Conservation (phyloP, 1,140 invertebrate genomes). For the Drosophila seguyi region DNA sequence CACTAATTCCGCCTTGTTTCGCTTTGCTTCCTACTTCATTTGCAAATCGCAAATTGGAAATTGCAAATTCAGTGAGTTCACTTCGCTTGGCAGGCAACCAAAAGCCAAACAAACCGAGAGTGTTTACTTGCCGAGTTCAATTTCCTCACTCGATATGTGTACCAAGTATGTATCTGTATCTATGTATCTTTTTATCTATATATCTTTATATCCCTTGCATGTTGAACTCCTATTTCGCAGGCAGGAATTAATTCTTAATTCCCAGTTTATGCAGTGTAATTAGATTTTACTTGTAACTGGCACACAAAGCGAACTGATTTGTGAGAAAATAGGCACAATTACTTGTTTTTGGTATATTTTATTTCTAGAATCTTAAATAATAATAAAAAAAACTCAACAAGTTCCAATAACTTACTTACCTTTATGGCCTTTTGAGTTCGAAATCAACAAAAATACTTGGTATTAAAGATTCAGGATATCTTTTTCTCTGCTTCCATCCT, state of each 20-base stretch:
- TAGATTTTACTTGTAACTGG: background rate
- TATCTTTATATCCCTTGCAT: background rate
- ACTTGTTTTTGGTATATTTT: background rate
- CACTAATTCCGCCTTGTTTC: conserved; percentile 25
- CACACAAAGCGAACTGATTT: too few species aligned
- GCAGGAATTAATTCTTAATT: background rate
- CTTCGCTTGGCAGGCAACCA: conserved; percentile 31
- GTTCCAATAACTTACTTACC: too few species aligned
- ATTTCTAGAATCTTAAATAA: background rate
- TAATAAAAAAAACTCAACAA: background rate
- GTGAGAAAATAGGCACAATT: background rate
- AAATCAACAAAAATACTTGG: too few species aligned
- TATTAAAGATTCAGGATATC: too few species aligned
- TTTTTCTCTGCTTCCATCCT: too few species aligned
- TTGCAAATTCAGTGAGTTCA: conserved; percentile 38
- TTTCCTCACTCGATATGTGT: conserved; percentile 16
- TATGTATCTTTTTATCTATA: background rate
- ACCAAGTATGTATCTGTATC: background rate
- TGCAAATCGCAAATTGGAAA: conserved; percentile 44
- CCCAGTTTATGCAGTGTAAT: background rate
- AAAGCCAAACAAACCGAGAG: conserved; percentile 35
- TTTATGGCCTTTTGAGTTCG: too few species aligned
- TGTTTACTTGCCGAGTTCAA: conserved; percentile 27
- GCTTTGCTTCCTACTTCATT: conserved; percentile 30
- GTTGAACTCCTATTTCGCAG: conserved; percentile 1